Base-by-base conservation (phyloP, 1,140 invertebrate species). In the Acromyrmex heyeri region DNA sequence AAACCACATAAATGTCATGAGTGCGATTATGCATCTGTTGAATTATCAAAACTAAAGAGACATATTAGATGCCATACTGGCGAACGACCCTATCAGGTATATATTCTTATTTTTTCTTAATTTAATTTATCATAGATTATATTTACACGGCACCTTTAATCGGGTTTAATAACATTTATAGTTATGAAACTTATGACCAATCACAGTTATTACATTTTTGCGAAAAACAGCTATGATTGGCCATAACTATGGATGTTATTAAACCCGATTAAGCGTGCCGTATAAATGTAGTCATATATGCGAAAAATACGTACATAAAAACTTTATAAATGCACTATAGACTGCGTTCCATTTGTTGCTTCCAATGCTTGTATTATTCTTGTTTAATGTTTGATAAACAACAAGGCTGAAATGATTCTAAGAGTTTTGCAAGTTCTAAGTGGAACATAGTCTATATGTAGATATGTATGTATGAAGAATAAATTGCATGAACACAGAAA, bases 1-100 rank as follows among this genome's bases (percentile, higher is more conserved):
- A 99, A 99, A 94, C 98, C 98, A 0, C 99, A 99, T 93, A 98
- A 98, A 94, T 99, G 99, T 94, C 96, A 97, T 0, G 98, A 99
- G 92, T 99, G 99, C 95, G 98, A 99, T 94, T 99, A 99, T 95
- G 98, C 98, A 0, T 98, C 98, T 86, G 99, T 99, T 0, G 99
- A 99, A 95, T 94, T 99, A 70, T 99, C 98, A 65, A 99, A 99
- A 96, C 93, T 99, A 48, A 98, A 99, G 79, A 95, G 99, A 61
- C 99, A 99, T 92, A 98, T 99, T 93, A 96, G 99, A 38, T 99
- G 98, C 93, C 99, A 99, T 93, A 99, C 98, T 1, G 98, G 97
- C 75, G 98, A 97, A 94, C 95, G 97, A 69, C 97, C 97, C 12
- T 98, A 98, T 95, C 97, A 97, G 95, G 96, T 97, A 95, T 57